Percentiles rank a stretch among this genome's conserved stretches.
These are phyloP conservation scores for Andricus curvator DNA, from an alignment of 2,888 invertebrate species.

Conservation along the genomic window DNA sequence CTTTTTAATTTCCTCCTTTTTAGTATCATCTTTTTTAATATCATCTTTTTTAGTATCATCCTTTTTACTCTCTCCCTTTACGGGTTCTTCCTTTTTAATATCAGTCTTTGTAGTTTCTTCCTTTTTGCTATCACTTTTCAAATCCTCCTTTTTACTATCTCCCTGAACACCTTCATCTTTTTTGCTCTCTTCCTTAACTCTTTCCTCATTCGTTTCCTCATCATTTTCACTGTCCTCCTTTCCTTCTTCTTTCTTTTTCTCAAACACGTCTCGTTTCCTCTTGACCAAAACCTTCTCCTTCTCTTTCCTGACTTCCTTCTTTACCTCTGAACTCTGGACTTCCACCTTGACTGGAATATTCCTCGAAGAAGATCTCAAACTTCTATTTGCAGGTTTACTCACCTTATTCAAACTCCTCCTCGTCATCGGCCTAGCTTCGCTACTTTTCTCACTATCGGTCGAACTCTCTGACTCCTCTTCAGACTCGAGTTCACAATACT, in stretches of 20 bases:
- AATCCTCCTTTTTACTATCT: constrained; percentile 19
- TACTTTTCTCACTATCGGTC: constrained; percentile 66
- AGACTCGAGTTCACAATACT: constrained; percentile 71
- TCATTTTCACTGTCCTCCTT: constrained; percentile 45
- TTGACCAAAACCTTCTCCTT: constrained; percentile 26
- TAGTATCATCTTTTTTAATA: constrained; percentile 34
- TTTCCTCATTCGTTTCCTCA: constrained; percentile 43
- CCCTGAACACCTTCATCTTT: constrained; percentile 23
- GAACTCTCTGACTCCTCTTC: constrained; percentile 69
- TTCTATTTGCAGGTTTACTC: constrained; percentile 62
- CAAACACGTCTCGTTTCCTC: constrained; percentile 11
- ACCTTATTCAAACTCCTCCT: constrained; percentile 62
- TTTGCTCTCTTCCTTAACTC: not conserved
- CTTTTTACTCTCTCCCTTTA: constrained; percentile 48
- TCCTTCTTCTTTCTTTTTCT: constrained; percentile 43
- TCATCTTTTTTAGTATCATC: not conserved
- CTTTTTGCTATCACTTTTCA: not conserved
- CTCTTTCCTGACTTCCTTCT: constrained; percentile 41
- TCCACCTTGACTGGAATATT: constrained; percentile 56
- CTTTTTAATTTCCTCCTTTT: constrained; percentile 56
- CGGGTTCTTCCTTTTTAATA: constrained; percentile 39
- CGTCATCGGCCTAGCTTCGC: constrained; percentile 64
- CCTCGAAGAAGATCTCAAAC: constrained; percentile 67
- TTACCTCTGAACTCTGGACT: constrained; percentile 36
- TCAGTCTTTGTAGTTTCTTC: constrained; percentile 39